A percentile compares a stretch with the other conserved stretches of the same genome.
Evolutionary conservation across 1,140 invertebrate genomes (phyloP).

Genomic region (Drosophila busckii): DNA sequence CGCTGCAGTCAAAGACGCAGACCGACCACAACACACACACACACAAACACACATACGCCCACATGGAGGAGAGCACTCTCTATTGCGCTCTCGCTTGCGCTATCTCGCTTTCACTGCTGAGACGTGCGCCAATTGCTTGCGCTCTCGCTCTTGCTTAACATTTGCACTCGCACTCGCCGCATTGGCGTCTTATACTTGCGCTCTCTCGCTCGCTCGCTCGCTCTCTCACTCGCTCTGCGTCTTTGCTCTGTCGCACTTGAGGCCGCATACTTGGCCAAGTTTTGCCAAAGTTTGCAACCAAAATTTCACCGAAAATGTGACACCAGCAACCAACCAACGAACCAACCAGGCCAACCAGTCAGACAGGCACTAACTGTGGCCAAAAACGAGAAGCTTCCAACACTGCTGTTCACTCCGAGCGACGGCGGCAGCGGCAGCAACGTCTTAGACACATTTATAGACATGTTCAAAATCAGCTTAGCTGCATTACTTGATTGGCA

Average conservation of each 20-base stretch:
- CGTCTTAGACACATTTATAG: conserved; percentile 4
- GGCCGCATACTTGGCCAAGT: conserved; percentile 75
- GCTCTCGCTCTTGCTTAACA: conserved; percentile 39
- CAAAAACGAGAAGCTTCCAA: too few relatives aligned
- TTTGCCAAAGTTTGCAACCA: conserved; percentile 77
- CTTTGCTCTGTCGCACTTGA: conserved; percentile 57
- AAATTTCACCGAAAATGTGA: conserved; percentile 76
- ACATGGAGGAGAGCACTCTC: not conserved
- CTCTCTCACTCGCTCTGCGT: conserved; percentile 4
- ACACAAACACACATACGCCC: conserved; percentile 11
- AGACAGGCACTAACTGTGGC: not conserved
- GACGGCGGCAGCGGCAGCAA: too few relatives aligned
- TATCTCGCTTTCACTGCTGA: conserved; percentile 38
- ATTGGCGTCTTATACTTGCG: not conserved
- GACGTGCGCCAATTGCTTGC: conserved; percentile 36
- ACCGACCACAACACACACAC: conserved; percentile 25
- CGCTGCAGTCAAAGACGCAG: conserved; percentile 16
- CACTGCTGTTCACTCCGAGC: too few relatives aligned
- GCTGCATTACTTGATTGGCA: conserved; percentile 68
- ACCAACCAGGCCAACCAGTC: conserved; percentile 61
- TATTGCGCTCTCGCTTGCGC: conserved; percentile 11
- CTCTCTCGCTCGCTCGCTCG: conserved; percentile 2
- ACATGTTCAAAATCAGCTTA: conserved; percentile 1
- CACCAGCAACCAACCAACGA: conserved; percentile 72
- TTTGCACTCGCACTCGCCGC: conserved; percentile 8